These are phyloP conservation scores for Saccopteryx bilineata DNA, from an alignment of 2,113 vertebrate genomes.

Conservation along the genomic window DNA sequence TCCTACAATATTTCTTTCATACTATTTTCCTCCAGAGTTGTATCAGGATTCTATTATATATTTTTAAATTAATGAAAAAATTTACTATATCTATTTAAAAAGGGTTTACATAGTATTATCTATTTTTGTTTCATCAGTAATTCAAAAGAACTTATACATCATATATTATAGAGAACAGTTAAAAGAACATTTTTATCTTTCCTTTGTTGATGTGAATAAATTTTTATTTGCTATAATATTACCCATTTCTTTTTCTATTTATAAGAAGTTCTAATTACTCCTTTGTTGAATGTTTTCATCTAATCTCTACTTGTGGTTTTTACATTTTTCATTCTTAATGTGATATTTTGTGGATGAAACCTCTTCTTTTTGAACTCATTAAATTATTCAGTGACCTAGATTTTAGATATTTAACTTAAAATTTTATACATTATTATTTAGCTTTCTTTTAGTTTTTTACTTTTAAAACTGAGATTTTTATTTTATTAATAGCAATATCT, in stretches of 20 bases:
- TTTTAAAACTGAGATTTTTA: neutral
- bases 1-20: neutral
- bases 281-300: neutral
- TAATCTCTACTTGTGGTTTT: neutral
- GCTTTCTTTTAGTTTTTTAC: neutral
- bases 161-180: neutral
- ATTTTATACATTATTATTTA: neutral
- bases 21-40: neutral
- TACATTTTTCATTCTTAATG: neutral
- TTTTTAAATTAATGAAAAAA: neutral
- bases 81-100: neutral
- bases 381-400: neutral
- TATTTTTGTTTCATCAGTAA: neutral
- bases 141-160: neutral
- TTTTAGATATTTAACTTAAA: neutral
- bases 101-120: neutral
- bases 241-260: neutral
- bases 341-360: neutral
- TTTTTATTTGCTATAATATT: slow-evolving; percentile 12
- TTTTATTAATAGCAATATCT: neutral
- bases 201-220: neutral
- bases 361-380: neutral
- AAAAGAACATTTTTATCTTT: neutral
- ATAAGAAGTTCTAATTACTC: neutral
- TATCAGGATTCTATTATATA: neutral